A percentile compares a stretch with the other conserved stretches of the same genome.
Evolutionary conservation across 2,888 invertebrate species (phyloP).

Genomic region (Morinoia aosen): DNA sequence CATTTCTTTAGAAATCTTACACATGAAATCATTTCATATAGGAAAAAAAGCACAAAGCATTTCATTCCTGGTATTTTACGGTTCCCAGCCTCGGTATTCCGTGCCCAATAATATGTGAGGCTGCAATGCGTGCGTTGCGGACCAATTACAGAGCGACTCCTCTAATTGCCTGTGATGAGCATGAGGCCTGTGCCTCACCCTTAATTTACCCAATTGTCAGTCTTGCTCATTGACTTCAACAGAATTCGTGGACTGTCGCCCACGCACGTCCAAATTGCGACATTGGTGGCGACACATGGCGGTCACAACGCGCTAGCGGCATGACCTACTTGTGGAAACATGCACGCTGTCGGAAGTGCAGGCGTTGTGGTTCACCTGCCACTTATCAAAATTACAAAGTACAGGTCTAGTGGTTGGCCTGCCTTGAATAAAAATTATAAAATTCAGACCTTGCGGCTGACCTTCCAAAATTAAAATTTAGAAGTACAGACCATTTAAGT

Average conservation of each 20-base stretch:
- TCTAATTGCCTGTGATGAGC: constrained; percentile 10
- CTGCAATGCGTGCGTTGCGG: background rate
- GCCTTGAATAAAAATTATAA: no score
- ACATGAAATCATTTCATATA: background rate
- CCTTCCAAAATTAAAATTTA: background rate
- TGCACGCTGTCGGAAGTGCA: background rate
- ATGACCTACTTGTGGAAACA: background rate
- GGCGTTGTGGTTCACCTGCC: background rate
- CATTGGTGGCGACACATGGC: background rate
- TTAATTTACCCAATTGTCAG: constrained; percentile 12
- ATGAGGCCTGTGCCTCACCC: background rate
- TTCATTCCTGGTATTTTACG: background rate
- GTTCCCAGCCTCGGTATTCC: background rate
- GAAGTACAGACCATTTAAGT: background rate
- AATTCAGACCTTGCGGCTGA: background rate
- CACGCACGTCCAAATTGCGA: background rate
- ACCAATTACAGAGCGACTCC: background rate
- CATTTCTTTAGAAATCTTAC: background rate
- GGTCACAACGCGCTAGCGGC: background rate
- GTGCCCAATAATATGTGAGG: background rate
- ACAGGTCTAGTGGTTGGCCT: no score
- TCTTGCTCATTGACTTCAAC: background rate
- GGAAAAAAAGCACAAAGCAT: background rate
- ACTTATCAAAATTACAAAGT: background rate
- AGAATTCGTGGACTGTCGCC: background rate